Evolutionary conservation across 2,113 vertebrate genomes (phyloP).

Genomic region (Sapajus apella): DNA sequence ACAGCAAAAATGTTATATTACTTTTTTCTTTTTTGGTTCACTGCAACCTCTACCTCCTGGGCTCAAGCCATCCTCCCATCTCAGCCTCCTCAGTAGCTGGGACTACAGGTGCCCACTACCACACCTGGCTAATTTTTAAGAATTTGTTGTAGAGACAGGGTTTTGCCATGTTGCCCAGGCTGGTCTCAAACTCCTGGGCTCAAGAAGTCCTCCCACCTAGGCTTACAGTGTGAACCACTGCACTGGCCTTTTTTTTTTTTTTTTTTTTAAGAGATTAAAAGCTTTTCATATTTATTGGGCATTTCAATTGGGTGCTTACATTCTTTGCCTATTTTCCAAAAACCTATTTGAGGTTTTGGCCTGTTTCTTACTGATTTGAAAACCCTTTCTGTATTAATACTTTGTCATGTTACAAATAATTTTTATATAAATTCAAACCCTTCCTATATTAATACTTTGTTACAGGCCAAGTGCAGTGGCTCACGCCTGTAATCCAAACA

Average conservation of each 20-base stretch:
- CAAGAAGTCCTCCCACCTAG: background rate
- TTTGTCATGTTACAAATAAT: slow-evolving; percentile 10
- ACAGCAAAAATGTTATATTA: too few relatives aligned
- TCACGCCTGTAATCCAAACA: too few relatives aligned
- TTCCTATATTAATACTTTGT: background rate
- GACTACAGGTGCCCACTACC: background rate
- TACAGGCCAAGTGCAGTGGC: too few relatives aligned
- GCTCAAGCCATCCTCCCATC: background rate
- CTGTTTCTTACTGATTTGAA: slow-evolving; percentile 48
- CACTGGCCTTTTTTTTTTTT: background rate
- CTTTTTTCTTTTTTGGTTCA: background rate
- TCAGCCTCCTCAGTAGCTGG: background rate
- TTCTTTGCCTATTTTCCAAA: background rate
- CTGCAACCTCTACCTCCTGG: background rate
- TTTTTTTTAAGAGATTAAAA: slow-evolving; percentile 4
- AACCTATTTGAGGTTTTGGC: background rate
- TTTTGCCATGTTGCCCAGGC: background rate
- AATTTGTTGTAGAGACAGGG: background rate
- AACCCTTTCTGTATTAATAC: background rate
- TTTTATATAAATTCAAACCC: background rate
- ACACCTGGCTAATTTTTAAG: background rate
- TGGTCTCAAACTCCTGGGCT: background rate
- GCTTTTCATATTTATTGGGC: background rate
- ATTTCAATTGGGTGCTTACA: background rate
- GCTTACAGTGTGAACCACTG: background rate